Conservation (phyloP, 2,888 invertebrate species). For the Lithophane ornitopus region DNA sequence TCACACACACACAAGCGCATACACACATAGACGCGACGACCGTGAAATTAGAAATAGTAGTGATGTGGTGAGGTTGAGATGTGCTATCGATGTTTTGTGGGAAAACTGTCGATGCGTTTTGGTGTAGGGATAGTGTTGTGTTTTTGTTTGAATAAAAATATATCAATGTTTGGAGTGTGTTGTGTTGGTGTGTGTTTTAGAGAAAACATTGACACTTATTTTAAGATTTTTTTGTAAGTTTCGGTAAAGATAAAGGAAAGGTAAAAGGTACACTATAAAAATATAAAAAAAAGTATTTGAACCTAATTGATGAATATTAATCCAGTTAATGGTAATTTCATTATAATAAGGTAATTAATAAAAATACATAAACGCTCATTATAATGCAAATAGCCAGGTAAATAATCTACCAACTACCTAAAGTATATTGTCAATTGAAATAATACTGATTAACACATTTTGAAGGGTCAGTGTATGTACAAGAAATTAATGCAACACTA, state of each 20-base stretch:
- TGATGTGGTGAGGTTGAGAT: constrained; percentile 68
- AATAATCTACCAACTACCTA: constrained; percentile 69
- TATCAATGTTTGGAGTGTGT: neutral
- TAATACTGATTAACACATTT: constrained; percentile 73
- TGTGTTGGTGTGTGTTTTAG: too few relatives aligned
- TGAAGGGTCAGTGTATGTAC: constrained; percentile 78
- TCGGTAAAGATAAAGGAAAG: neutral
- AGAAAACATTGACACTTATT: neutral
- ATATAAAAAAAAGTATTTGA: too few relatives aligned
- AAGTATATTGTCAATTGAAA: constrained; percentile 68
- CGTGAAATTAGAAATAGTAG: constrained; percentile 89
- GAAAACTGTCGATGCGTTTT: constrained; percentile 32
- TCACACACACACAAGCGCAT: constrained; percentile 86
- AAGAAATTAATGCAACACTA: constrained; percentile 70
- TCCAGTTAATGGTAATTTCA: neutral
- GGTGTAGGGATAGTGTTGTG: neutral
- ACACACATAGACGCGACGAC: constrained; percentile 81
- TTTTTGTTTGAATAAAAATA: neutral
- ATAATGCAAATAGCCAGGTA: constrained; percentile 46
- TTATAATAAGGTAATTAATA: constrained; percentile 4
- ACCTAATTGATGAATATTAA: constrained; percentile 1
- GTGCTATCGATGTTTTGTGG: constrained; percentile 35
- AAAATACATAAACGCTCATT: constrained; percentile 35
- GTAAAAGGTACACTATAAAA: neutral
- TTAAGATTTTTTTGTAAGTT: neutral